Percentiles rank a stretch among this genome's conserved stretches.
Evolutionary conservation across 2,113 vertebrate species (phyloP).

Genomic region (Spheniscus mendiculus): DNA sequence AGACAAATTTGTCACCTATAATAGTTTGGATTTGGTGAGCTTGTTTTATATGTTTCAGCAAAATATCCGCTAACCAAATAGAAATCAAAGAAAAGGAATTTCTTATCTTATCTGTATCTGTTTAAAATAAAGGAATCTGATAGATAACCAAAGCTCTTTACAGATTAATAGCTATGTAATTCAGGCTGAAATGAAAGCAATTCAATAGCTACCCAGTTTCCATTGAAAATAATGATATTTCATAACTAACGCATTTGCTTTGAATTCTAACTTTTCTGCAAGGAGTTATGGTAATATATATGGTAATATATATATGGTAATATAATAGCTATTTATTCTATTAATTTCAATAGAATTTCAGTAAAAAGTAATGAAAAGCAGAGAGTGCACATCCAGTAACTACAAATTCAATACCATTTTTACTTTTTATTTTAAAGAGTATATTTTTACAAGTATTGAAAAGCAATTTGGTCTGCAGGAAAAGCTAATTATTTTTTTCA

Average conservation of each 20-base stretch:
- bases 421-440: neutral
- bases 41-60: neutral
- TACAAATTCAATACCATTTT: neutral
- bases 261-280: neutral
- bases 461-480: neutral
- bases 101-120: neutral
- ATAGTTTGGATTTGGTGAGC: neutral
- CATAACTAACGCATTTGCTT: neutral
- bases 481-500: neutral
- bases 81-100: neutral
- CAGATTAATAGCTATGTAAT: neutral
- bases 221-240: neutral
- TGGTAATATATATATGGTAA: neutral
- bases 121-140: neutral
- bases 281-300: neutral
- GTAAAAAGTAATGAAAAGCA: neutral
- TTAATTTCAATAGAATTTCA: conserved; percentile 22
- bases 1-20: neutral
- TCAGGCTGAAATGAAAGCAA: neutral
- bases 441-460: conserved; percentile 6
- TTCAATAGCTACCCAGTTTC: neutral
- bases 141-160: neutral
- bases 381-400: neutral
- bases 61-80: neutral
- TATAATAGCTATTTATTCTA: conserved; percentile 13